Base-by-base conservation (phyloP, 2,113 vertebrate genomes). In the Pelecanoides urinatrix region DNA sequence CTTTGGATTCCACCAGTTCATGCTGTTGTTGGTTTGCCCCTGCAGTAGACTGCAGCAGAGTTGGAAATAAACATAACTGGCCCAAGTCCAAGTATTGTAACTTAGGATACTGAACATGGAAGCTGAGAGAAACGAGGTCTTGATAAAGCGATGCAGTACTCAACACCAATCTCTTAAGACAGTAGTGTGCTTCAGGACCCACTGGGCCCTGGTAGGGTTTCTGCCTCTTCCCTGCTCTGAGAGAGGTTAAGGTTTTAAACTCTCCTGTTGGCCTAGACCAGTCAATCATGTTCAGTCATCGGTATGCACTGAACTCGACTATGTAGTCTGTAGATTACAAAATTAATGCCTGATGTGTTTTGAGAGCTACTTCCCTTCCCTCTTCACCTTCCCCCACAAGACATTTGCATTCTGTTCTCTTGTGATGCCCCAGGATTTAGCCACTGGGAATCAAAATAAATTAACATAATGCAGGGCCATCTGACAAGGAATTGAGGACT, bases 101-200 rank as follows among this genome's bases (percentile, higher is more conserved):
- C 14, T 67, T 65, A 36, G 34, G 29, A 68, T 68, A 34, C 6
- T n/a, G 44, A 63, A 12, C 1, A 2, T 16, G 36, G 13, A 77
- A 95, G 13, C 19, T 73, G 59, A 56, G 27, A 65, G 63, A 66
- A 92, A 61, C 0, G 3, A 47, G 17, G 5, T 55, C 34, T 65
- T 79, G 53, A 44, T 63, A 11, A 91, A 61, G 25, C 0, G 0
- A 8, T 86, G 45, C 10, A 16, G 10, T 38, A 44, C 10, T 49
- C n/a, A 19, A 4, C 75, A 40, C 3, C 32, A 40, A 7, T 38
- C 67, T 91, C 42, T 26, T 63, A 49, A 22, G 50, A 68, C 49
- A 40, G 16, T 4, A 3, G 1, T 12, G 36, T 73, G 21, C 21
- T 65, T 90, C 62, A 66, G n/a, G 34, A 68, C 17, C 6, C 20